Evolutionary conservation across 2,888 invertebrate genomes (phyloP).

Genomic region (Nematopogon swammerdamellus): DNA sequence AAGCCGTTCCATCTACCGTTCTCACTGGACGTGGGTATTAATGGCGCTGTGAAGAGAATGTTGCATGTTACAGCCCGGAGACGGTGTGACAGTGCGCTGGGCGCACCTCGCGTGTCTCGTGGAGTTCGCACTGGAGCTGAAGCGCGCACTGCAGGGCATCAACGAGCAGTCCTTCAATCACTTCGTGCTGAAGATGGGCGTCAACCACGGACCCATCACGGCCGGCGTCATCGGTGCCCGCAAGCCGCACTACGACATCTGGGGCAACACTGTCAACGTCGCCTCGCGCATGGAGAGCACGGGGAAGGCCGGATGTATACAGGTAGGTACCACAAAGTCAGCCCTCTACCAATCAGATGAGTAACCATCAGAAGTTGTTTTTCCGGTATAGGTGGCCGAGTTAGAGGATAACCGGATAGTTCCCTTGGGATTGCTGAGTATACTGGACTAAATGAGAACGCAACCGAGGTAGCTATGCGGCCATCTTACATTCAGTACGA

Average conservation of each 20-base stretch:
- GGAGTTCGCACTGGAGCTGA: conserved; percentile 87
- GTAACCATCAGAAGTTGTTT: no score
- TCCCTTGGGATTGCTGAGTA: no score
- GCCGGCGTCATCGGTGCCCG: conserved; percentile 94
- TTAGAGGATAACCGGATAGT: no score
- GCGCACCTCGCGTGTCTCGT: conserved; percentile 80
- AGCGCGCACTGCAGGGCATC: conserved; percentile 85
- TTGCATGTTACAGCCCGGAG: conserved; percentile 56
- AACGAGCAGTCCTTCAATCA: conserved; percentile 96
- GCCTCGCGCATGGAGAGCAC: conserved; percentile 98
- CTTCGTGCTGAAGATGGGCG: conserved; percentile 89
- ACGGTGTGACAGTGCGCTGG: conserved; percentile 74
- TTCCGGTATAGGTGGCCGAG: no score
- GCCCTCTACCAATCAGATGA: no score
- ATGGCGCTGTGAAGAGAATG: no score
- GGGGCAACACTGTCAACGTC: conserved; percentile 97
- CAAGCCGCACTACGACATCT: conserved; percentile 95
- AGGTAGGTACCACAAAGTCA: conserved; percentile 61
- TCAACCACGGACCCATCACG: conserved; percentile 94
- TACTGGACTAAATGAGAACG: no score
- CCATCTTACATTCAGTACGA: no score
- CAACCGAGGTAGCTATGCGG: no score
- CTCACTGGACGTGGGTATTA: no score
- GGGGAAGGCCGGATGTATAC: conserved; percentile 91
- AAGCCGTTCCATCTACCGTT: no score